Conservation (phyloP, 2,888 invertebrate species). For the Steinernema hermaphroditum region DNA sequence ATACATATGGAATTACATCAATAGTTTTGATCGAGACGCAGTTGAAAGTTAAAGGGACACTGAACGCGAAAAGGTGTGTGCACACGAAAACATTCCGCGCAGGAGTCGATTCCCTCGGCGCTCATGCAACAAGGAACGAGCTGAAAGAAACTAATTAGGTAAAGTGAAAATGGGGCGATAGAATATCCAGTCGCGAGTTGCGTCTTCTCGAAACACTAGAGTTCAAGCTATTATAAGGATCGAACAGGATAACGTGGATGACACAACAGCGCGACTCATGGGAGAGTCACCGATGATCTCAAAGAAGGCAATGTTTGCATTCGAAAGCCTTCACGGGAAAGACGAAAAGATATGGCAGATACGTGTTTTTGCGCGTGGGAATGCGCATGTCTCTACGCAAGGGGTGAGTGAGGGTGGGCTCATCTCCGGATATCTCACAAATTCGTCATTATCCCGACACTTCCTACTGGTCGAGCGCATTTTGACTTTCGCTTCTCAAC, state of each 20-base stretch:
- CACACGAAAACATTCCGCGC: too few species aligned
- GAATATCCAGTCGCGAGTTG: too few species aligned
- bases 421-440: not conserved
- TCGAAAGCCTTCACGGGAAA: not conserved
- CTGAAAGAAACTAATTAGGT: too few species aligned
- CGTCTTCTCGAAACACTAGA: too few species aligned
- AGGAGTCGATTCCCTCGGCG: too few species aligned
- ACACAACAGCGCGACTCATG: not conserved
- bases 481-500: not conserved
- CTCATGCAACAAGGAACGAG: too few species aligned
- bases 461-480: not conserved
- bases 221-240: too few species aligned
- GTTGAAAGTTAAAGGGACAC: too few species aligned
- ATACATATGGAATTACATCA: not conserved
- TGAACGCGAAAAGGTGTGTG: too few species aligned
- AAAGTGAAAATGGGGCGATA: too few species aligned
- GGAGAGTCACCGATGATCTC: not conserved
- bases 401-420: constrained; percentile 11
- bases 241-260: not conserved
- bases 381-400: constrained; percentile 9
- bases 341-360: constrained; percentile 13
- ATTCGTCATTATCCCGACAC: constrained; percentile 11
- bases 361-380: constrained; percentile 1
- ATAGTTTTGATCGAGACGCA: too few species aligned
- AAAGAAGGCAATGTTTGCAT: not conserved